Base-by-base conservation (phyloP, 1,140 invertebrate genomes). In the Conus ventricosus region DNA sequence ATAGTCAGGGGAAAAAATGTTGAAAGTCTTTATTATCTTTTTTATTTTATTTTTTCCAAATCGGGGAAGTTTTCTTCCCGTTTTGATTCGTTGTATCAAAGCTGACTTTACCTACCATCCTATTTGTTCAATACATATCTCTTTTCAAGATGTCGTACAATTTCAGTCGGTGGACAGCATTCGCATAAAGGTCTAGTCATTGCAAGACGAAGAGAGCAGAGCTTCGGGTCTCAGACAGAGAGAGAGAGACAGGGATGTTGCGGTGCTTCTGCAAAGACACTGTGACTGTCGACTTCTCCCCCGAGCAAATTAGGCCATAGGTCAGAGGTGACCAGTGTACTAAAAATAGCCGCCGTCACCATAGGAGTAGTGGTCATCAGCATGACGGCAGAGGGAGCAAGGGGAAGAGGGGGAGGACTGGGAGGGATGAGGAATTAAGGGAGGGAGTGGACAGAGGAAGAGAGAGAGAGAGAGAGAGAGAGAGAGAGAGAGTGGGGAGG, bases 401-500 rank as follows among this genome's bases (percentile, higher is more conserved):
- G 10, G 25, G 76, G 15, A 23, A 25, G n/a, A 23, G 15, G n/a
- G 15, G 71, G n/a, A 6, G n/a, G 71, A 75, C n/a, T 17, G 71
- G 23, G n/a, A 23, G n/a, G 25, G 25, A 5, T 51, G 25, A 51
- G 76, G 17, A 78, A 27, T 27, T 51, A 27, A 78, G 76, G 39
- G 8, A 39, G 6, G 15, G 76, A 78, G 25, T 78, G 76, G 39
- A 78, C 25, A 39, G 82, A 60, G 25, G 11, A 25, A 84, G 15
- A 84, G 53, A 57, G 82, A 82, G 80, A 39, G 80, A 15, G 80
- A 51, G 80, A 39, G 80, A 82, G 80, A 51, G 25, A 39, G 80
- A 5, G n/a, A 20, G 1, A 51, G 39, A 13, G 23, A 39, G 27
- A 39, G 76, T 7, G 76, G 20, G 7, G 17, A 51, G 39, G n/a